These are phyloP conservation scores for Petrocephalus sullivani DNA, from an alignment of 2,797 vertebrate species.

Conservation along the genomic window DNA sequence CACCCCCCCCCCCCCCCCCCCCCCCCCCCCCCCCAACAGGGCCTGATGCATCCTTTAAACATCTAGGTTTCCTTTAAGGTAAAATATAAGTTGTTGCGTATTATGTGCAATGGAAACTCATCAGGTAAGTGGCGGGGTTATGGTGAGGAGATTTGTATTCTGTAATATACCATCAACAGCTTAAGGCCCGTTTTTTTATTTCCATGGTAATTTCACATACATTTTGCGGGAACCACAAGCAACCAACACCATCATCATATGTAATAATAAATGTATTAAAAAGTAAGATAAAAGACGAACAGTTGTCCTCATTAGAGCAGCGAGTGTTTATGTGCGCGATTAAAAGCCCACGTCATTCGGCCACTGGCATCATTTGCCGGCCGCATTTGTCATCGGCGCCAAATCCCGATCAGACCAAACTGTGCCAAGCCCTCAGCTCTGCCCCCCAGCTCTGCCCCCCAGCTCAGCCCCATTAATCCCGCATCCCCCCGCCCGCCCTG, in stretches of 20 bases:
- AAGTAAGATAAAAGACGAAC: conserved; percentile 46
- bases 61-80: not conserved
- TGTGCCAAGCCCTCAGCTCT: conserved; percentile 31
- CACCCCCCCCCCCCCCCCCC: too few species aligned
- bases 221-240: not conserved
- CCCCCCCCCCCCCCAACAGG: not conserved
- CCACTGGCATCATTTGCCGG: conserved; percentile 36
- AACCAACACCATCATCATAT: conserved; percentile 38
- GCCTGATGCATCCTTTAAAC: not conserved
- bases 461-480: conserved; percentile 29
- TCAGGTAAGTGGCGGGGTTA: not conserved
- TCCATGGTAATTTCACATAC: not conserved
- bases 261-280: conserved; percentile 40
- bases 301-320: conserved; percentile 41
- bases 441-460: conserved; percentile 19
- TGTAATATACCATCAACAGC: not conserved
- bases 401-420: conserved; percentile 19
- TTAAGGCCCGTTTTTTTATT: not conserved
- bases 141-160: not conserved
- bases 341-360: conserved; percentile 43
- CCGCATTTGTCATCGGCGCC: not conserved
- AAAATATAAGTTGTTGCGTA: not conserved
- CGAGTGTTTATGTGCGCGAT: not conserved
- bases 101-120: not conserved
- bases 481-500: not conserved